Conservation (phyloP, 2,888 invertebrate genomes). For the Heteropelma amictum region DNA sequence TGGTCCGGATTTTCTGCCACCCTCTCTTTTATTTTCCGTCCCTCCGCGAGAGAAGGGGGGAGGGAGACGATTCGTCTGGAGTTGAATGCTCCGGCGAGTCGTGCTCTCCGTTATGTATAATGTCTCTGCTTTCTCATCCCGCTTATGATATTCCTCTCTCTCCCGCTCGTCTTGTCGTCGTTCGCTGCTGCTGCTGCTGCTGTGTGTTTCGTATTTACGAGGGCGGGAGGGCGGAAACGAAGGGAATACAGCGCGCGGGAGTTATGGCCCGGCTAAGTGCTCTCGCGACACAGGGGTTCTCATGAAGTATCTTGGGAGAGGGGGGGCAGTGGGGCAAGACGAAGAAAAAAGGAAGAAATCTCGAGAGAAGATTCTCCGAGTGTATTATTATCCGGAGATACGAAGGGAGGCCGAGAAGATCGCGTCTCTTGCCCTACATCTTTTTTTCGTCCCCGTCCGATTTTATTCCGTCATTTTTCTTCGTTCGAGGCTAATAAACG, state of each 20-base stretch:
- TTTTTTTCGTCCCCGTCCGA: too few species aligned
- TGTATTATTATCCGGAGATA: too few species aligned
- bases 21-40: constrained; percentile 11
- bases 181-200: constrained; percentile 56
- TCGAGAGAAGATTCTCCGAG: too few species aligned
- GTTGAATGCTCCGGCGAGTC: constrained; percentile 15
- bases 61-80: constrained; percentile 1
- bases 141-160: too few species aligned
- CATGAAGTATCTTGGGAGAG: constrained; percentile 11
- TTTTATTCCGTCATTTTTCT: too few species aligned
- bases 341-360: not conserved
- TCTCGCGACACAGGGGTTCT: constrained; percentile 55
- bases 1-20: constrained; percentile 62
- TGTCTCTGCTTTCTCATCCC: constrained; percentile 36
- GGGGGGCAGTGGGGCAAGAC: not conserved
- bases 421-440: too few species aligned
- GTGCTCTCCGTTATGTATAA: too few species aligned
- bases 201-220: constrained; percentile 71
- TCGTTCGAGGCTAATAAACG: not conserved
- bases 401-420: too few species aligned
- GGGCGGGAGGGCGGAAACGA: constrained; percentile 68
- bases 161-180: constrained; percentile 15
- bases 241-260: constrained; percentile 69
- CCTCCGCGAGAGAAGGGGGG: constrained; percentile 11
- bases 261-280: constrained; percentile 76